These are phyloP conservation scores for Agonopterix subpropinquella DNA, from an alignment of 2,888 invertebrate species.

Conservation along the genomic window DNA sequence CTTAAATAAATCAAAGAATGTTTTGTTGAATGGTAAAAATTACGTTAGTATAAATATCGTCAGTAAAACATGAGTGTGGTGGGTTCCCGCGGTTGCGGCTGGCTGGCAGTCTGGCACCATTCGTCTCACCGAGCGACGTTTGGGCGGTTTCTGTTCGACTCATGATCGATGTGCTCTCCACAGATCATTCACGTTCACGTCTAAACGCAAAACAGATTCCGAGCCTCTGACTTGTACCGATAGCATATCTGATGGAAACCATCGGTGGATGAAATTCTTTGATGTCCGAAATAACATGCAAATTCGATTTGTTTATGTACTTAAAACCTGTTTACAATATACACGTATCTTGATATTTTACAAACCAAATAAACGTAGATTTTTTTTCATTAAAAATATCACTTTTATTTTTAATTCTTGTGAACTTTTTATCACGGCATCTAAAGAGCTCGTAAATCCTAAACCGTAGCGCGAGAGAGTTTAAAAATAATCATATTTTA, in stretches of 20 bases:
- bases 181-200: slow-evolving; percentile 43
- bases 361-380: too few relatives aligned
- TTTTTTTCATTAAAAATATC: too few relatives aligned
- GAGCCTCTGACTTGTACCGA: slow-evolving; percentile 27
- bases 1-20: too few relatives aligned
- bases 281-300: slow-evolving; percentile 30
- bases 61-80: background rate
- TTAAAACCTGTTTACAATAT: background rate
- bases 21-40: background rate
- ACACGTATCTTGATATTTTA: too few relatives aligned
- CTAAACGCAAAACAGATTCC: slow-evolving; percentile 44
- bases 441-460: slow-evolving; percentile 27
- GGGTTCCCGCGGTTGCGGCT: background rate
- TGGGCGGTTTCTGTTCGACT: slow-evolving; percentile 16
- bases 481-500: slow-evolving; percentile 48
- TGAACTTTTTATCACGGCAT: slow-evolving; percentile 13
- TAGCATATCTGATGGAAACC: slow-evolving; percentile 42
- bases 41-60: background rate
- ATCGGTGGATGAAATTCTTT: slow-evolving; percentile 39
- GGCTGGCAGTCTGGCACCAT: slow-evolving; percentile 10
- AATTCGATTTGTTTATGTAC: slow-evolving; percentile 5
- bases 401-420: background rate
- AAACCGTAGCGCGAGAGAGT: slow-evolving; percentile 18
- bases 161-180: slow-evolving; percentile 41
- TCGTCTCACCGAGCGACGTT: slow-evolving; percentile 16